phyloP scores from a whole-genome alignment of 2,113 vertebrate genomes.

The Chauna torquata region DNA sequence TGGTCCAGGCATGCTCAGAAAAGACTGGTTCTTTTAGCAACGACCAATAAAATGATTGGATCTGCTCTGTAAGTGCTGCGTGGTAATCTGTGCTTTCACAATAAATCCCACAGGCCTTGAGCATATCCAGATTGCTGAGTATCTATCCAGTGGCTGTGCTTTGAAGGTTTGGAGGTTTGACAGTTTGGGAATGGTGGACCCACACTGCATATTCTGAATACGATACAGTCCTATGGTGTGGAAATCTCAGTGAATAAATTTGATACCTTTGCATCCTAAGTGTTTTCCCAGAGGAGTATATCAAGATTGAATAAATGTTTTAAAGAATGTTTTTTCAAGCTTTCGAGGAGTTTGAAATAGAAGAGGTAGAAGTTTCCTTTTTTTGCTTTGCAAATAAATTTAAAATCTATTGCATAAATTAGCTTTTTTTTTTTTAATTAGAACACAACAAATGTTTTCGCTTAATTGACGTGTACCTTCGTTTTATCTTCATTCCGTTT shows the following conservation, averaged over 20 bases:
- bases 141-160: not conserved
- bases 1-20: not conserved
- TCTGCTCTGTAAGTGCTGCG: not conserved
- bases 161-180: not conserved
- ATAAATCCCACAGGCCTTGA: not conserved
- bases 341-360: not conserved
- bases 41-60: not conserved
- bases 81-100: not conserved
- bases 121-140: not conserved
- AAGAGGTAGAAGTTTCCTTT: not conserved
- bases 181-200: not conserved
- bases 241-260: constrained; percentile 35
- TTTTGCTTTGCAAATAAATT: not conserved
- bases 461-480: not conserved
- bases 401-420: not conserved
- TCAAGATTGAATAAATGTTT: constrained; percentile 25
- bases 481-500: not conserved
- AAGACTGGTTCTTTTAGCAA: not conserved
- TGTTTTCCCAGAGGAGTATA: not conserved
- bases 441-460: not conserved
- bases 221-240: not conserved
- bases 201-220: not conserved
- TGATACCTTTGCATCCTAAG: not conserved
- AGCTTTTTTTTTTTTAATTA: not conserved
- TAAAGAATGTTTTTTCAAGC: not conserved